A percentile compares a stretch with the other conserved stretches of the same genome.
Conservation (phyloP, 2,797 vertebrate species). For the Otolemur crassicaudatus region DNA sequence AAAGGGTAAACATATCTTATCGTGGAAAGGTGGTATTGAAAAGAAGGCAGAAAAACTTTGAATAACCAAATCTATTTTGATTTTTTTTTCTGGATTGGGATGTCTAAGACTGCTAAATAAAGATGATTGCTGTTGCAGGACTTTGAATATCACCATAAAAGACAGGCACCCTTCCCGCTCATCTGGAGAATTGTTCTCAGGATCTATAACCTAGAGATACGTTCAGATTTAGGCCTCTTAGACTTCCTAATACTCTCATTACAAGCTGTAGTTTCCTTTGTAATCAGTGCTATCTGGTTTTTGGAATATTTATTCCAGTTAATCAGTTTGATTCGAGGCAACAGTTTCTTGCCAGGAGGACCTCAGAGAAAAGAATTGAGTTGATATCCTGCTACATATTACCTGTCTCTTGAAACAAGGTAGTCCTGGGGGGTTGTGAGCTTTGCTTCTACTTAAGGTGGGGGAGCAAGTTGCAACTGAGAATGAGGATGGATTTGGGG, state of each 20-base stretch:
- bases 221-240: conserved; percentile 59
- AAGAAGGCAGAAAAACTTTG: background rate
- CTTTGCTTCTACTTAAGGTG: background rate
- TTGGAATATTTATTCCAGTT: background rate
- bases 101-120: background rate
- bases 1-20: background rate
- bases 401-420: background rate
- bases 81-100: background rate
- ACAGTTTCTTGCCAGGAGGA: background rate
- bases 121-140: conserved; percentile 66
- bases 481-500: background rate
- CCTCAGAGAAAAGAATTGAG: background rate
- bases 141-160: conserved; percentile 7
- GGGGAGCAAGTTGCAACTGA: background rate
- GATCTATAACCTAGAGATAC: conserved; percentile 72
- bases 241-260: background rate
- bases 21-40: background rate
- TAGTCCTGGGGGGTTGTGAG: background rate
- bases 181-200: conserved; percentile 54
- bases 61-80: background rate
- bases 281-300: background rate
- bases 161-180: conserved; percentile 1
- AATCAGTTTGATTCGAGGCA: background rate
- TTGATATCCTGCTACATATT: background rate
- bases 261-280: background rate